phyloP scores from a whole-genome alignment of 2,113 vertebrate genomes.

The Poecilia latipinna region DNA sequence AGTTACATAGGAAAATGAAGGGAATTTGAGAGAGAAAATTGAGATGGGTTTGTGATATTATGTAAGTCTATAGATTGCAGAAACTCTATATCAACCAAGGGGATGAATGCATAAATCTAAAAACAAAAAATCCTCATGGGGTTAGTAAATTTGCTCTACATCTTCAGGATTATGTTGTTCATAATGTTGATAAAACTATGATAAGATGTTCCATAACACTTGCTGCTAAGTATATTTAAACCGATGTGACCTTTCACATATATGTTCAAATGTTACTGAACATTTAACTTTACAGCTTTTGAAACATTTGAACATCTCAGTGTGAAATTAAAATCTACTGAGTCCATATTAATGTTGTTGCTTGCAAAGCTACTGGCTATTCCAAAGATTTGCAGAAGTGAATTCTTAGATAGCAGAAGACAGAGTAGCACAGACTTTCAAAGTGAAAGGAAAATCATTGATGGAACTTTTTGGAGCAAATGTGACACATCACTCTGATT shows the following conservation, averaged over 20 bases:
- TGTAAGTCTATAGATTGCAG: neutral
- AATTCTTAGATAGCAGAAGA: no score
- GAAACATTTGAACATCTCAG: no score
- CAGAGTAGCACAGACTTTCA: no score
- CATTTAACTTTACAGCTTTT: no score
- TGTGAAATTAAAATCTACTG: no score
- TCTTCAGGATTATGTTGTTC: neutral
- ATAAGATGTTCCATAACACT: neutral
- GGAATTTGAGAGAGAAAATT: constrained; percentile 57
- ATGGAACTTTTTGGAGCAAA: no score
- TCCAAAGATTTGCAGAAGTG: neutral
- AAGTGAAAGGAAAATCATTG: no score
- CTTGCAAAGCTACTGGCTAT: neutral
- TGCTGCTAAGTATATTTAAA: neutral
- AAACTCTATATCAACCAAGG: neutral
- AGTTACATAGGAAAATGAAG: constrained; percentile 41
- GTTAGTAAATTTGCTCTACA: neutral
- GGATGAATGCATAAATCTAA: neutral
- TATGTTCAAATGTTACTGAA: no score
- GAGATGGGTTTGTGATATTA: constrained; percentile 8
- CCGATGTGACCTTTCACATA: neutral
- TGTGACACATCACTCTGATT: no score
- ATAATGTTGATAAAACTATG: neutral
- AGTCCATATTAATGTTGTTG: neutral
- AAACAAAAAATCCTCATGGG: neutral